phyloP scores from a whole-genome alignment of 1,140 invertebrate species.

The Tetraneura akinire region DNA sequence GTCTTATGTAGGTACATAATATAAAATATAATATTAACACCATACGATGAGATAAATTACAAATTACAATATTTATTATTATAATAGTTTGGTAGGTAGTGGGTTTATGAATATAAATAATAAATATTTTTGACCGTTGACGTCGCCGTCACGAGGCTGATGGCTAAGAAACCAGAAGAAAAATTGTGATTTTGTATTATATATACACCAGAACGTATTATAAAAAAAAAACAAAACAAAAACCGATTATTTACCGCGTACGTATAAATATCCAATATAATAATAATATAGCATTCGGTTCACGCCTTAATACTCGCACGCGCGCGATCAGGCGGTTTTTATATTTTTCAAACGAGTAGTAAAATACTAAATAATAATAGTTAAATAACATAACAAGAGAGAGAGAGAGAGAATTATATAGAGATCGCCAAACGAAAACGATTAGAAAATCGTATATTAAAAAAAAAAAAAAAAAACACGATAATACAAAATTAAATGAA shows the following conservation, averaged over 20 bases:
- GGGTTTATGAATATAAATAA: neutral
- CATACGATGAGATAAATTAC: neutral
- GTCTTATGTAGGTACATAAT: too few relatives aligned
- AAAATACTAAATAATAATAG: too few relatives aligned
- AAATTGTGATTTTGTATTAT: constrained; percentile 10
- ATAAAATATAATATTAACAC: constrained; percentile 27
- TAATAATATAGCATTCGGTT: too few relatives aligned
- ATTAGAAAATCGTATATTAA: neutral
- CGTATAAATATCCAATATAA: too few relatives aligned
- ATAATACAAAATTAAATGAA: too few relatives aligned
- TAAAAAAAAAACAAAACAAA: too few relatives aligned
- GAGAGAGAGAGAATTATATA: too few relatives aligned
- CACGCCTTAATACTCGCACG: too few relatives aligned
- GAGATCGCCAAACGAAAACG: neutral
- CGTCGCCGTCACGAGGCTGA: constrained; percentile 4
- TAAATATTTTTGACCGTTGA: neutral
- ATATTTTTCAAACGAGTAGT: too few relatives aligned
- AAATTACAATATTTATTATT: neutral
- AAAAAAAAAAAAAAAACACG: neutral
- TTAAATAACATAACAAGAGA: too few relatives aligned
- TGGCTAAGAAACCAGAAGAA: constrained; percentile 38
- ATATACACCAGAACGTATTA: neutral
- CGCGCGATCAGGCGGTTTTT: too few relatives aligned
- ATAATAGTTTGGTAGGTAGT: neutral
- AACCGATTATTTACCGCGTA: constrained; percentile 31